Evolutionary conservation across 2,113 vertebrate genomes (phyloP), one percentile per base, ranked within the genome.

Genomic region (Microtus richardsoni): DNA sequence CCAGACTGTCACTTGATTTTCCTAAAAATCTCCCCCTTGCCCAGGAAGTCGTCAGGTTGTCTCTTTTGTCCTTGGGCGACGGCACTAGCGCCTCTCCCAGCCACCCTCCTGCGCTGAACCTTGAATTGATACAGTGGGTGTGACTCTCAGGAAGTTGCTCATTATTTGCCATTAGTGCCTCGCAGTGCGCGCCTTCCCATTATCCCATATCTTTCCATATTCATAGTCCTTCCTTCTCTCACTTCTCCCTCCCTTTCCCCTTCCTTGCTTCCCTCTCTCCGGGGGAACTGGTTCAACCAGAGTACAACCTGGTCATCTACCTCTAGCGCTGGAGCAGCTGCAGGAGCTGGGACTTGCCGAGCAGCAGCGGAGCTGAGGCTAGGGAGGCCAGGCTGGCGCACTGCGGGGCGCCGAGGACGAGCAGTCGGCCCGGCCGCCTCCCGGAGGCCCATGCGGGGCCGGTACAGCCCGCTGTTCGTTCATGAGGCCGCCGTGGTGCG

Each of bases 401-500:
- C 44, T 70, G 66, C 85, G 33, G 85, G 66, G 11, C 33, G 36
- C 64, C 16, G 68, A 58, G 47, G 85, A 33, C 68, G 14, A 88
- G 68, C 68, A 39, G n/a, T 28, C 17, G 16, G 83, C 30, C 62
- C 12, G 3, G 66, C 4, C 70, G 47, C 41, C 62, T 68, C 62
- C 83, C 17, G 16, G 41, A 86, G 80, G 58, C 58, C 80, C 80
- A 47, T 49, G 84, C 44, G 12, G 60, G 30, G 44, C 30, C 62
- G 0, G 12, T n/a, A 8, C 47, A 7, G 0, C 64, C 47, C 1
- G 36, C 26, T 86, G 93, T 83, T 24, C 62, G 94, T 98, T n/a
- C 95, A 98, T 98, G 98, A 98, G 97, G 96, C 89, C 95, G 54
- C 79, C 6, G 22, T n/a, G 49, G 36, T 9, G 86, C 86, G 7